These are phyloP conservation scores for Dendrolimus punctatus DNA, from an alignment of 1,140 invertebrate species.

Conservation along the genomic window DNA sequence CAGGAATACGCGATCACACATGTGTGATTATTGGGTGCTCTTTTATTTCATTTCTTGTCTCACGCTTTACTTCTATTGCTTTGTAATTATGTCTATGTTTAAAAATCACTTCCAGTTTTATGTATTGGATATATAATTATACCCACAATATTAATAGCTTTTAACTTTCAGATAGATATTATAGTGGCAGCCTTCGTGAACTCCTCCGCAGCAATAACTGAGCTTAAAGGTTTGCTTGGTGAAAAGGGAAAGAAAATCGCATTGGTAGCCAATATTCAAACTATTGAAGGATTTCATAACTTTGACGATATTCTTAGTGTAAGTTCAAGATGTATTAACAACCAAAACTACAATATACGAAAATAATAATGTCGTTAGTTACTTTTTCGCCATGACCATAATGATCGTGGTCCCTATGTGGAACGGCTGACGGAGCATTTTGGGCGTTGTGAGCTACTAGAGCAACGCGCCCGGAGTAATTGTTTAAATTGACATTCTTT, in stretches of 20 bases:
- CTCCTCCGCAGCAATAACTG: slow-evolving; percentile 75
- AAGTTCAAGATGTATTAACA: slow-evolving; percentile 15
- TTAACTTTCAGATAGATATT: slow-evolving; percentile 75
- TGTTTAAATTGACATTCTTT: too few relatives aligned
- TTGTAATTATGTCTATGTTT: too few relatives aligned
- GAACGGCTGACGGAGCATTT: too few relatives aligned
- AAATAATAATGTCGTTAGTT: too few relatives aligned
- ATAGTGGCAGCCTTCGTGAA: slow-evolving; percentile 87
- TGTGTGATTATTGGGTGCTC: too few relatives aligned
- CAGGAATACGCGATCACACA: too few relatives aligned
- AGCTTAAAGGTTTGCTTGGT: slow-evolving; percentile 77
- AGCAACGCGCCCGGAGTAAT: too few relatives aligned
- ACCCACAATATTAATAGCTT: slow-evolving; percentile 1
- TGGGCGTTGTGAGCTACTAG: too few relatives aligned
- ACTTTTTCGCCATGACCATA: too few relatives aligned
- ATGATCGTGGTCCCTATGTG: too few relatives aligned
- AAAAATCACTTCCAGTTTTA: not conserved
- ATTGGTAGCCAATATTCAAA: slow-evolving; percentile 86
- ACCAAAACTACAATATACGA: not conserved
- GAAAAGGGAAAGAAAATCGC: slow-evolving; percentile 81
- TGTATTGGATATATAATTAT: not conserved
- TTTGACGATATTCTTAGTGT: slow-evolving; percentile 78
- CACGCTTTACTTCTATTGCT: too few relatives aligned
- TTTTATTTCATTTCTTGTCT: too few relatives aligned
- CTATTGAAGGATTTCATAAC: slow-evolving; percentile 81